Conservation (phyloP, 1,140 invertebrate species). For the Chymomyza costata region DNA sequence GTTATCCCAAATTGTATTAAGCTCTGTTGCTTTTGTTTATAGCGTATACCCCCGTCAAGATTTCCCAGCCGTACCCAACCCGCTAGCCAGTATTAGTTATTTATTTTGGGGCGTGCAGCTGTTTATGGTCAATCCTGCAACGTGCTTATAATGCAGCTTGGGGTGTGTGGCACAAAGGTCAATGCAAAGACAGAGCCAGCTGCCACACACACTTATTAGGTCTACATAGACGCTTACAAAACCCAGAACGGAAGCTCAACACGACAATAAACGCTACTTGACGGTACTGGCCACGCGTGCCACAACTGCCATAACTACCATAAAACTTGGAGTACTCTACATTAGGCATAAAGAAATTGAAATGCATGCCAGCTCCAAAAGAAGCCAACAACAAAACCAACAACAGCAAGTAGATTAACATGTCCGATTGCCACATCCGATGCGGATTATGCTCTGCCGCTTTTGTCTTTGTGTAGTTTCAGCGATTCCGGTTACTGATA, state of each 20-base stretch:
- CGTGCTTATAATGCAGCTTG: neutral
- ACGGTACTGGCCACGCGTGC: constrained; percentile 35
- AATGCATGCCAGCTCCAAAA: constrained; percentile 29
- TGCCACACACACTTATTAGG: constrained; percentile 1
- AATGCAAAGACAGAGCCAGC: constrained; percentile 5
- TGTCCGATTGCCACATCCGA: constrained; percentile 48
- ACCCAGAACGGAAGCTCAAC: neutral
- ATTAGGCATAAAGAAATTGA: constrained; percentile 24
- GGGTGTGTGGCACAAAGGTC: neutral
- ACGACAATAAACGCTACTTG: constrained; percentile 15
- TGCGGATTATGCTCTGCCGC: constrained; percentile 34
- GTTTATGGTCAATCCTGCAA: no score
- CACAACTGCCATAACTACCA: constrained; percentile 26
- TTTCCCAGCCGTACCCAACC: no score
- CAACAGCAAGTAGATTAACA: constrained; percentile 32
- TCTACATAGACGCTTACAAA: neutral
- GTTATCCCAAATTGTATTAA: no score
- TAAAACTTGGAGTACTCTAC: constrained; percentile 1
- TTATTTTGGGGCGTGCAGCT: neutral
- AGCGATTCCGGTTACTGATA: constrained; percentile 39
- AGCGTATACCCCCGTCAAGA: no score
- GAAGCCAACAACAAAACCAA: neutral
- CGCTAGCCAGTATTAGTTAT: no score
- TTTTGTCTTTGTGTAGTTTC: neutral
- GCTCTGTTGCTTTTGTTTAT: no score